Evolutionary conservation across 2,888 invertebrate species (phyloP).

Genomic region (Taphrorychus bicolor): DNA sequence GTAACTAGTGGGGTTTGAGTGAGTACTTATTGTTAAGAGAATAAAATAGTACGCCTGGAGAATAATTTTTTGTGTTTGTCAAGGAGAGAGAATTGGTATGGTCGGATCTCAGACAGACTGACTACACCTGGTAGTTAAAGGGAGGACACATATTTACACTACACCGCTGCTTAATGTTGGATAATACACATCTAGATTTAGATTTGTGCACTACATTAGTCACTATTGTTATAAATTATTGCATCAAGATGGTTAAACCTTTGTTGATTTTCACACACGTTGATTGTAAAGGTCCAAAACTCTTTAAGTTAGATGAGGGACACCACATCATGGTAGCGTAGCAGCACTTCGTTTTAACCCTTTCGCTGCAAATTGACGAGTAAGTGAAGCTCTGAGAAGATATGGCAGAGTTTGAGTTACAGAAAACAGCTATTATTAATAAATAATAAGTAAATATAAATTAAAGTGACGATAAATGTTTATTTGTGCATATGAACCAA

Average conservation of each 20-base stretch:
- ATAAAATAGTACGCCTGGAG: conserved; percentile 56
- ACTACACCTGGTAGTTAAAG: conserved; percentile 53
- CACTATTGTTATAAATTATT: too few species aligned
- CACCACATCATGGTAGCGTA: neutral
- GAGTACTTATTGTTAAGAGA: conserved; percentile 22
- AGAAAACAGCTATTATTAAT: too few species aligned
- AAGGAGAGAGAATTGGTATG: conserved; percentile 55
- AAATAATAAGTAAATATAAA: too few species aligned
- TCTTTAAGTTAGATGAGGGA: too few species aligned
- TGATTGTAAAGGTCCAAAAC: conserved; percentile 41
- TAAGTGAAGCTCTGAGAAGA: too few species aligned
- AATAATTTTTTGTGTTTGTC: conserved; percentile 37
- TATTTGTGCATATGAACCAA: too few species aligned
- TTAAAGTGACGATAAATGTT: too few species aligned
- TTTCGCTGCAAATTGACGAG: too few species aligned
- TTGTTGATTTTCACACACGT: neutral
- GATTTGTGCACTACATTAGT: conserved; percentile 3
- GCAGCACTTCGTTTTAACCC: too few species aligned
- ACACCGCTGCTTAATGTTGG: conserved; percentile 2
- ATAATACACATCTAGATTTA: conserved; percentile 15
- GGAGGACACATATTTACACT: conserved; percentile 25
- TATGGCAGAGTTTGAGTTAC: too few species aligned
- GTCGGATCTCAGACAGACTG: conserved; percentile 54
- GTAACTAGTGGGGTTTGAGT: conserved; percentile 30
- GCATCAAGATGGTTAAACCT: too few species aligned